Evolutionary conservation across 2,113 vertebrate genomes (phyloP).

Genomic region (Phylloscopus whistleri): DNA sequence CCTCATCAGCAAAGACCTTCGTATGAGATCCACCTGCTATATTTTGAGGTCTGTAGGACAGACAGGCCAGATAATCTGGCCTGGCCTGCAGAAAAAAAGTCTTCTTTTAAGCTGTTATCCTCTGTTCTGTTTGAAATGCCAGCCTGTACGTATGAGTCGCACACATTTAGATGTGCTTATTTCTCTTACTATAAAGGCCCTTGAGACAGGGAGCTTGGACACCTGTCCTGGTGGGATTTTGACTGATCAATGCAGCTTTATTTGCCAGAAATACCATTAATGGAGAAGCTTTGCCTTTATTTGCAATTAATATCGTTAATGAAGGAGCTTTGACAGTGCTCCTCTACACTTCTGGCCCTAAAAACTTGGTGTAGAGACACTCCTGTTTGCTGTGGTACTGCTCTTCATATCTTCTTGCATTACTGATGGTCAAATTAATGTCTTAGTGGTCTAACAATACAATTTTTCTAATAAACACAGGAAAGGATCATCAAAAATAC

Average conservation of each 20-base stretch:
- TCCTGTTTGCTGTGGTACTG: background rate
- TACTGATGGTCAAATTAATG: background rate
- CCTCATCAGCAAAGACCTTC: background rate
- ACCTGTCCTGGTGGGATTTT: background rate
- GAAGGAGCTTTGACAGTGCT: background rate
- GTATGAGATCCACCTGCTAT: background rate
- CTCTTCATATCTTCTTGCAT: background rate
- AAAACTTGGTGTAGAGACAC: background rate
- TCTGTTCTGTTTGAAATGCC: background rate
- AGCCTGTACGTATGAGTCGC: background rate
- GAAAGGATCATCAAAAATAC: background rate
- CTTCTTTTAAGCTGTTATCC: background rate
- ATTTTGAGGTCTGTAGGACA: background rate
- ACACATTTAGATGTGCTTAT: background rate
- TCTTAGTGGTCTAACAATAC: background rate
- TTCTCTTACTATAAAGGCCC: background rate
- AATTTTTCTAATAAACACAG: background rate
- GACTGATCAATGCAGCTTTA: background rate
- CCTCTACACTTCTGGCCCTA: background rate
- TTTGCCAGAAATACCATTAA: background rate
- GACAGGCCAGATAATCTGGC: background rate
- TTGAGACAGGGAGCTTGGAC: background rate
- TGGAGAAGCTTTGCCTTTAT: background rate
- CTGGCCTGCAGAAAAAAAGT: background rate
- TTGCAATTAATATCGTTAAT: background rate